phyloP scores from a whole-genome alignment of 1,140 invertebrate genomes.

The Galleria mellonella region DNA sequence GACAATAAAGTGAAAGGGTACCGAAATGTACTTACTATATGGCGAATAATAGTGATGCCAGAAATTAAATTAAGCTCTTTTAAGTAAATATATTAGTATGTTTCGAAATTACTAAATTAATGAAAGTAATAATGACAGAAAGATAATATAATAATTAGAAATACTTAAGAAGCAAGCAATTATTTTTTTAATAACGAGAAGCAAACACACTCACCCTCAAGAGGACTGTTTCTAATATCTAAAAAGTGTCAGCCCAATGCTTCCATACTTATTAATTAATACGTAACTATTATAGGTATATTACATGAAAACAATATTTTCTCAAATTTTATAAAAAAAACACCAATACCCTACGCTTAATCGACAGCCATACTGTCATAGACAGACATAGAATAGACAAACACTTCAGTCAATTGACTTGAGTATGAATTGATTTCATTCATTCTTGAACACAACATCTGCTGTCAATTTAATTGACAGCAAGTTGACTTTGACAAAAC shows the following conservation, averaged over 20 bases:
- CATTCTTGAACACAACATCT: no score
- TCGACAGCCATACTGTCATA: constrained; percentile 56
- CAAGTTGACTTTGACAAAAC: no score
- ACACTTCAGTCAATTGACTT: no score
- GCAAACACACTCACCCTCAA: constrained; percentile 31
- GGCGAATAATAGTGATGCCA: constrained; percentile 7
- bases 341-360: constrained; percentile 38
- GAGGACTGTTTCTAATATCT: constrained; percentile 27
- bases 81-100: no score
- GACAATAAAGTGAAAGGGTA: constrained; percentile 68
- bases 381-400: constrained; percentile 15
- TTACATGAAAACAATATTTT: constrained; percentile 36
- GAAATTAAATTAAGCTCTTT: background rate
- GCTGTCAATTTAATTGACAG: no score
- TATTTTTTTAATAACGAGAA: background rate
- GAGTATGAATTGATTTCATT: no score
- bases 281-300: constrained; percentile 16
- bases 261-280: constrained; percentile 36
- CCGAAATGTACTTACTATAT: constrained; percentile 27
- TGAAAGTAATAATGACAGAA: constrained; percentile 9
- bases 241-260: constrained; percentile 34
- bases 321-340: constrained; percentile 42
- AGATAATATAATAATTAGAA: constrained; percentile 23
- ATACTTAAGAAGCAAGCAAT: background rate
- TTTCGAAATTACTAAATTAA: no score